phyloP scores from a whole-genome alignment of 1,140 invertebrate genomes.

The Musca vetustissima region DNA sequence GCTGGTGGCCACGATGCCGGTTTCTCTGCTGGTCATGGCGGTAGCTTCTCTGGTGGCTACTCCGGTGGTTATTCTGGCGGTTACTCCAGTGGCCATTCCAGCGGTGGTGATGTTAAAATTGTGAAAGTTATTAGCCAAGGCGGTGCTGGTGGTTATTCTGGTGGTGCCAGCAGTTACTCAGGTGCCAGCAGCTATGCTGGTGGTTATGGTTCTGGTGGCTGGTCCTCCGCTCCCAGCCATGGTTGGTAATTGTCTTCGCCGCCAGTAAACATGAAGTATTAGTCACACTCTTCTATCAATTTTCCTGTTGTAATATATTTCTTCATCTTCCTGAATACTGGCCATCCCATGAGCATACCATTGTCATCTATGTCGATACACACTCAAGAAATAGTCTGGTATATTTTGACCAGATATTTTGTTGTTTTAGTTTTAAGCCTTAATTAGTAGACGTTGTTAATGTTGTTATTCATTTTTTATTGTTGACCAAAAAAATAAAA shows the following conservation, averaged over 20 bases:
- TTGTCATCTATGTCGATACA: background rate
- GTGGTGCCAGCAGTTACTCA: constrained; percentile 26
- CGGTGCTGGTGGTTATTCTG: constrained; percentile 29
- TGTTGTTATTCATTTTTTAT: constrained; percentile 31
- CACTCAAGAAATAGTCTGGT: background rate
- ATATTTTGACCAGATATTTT: constrained; percentile 21
- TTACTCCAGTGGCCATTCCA: constrained; percentile 20
- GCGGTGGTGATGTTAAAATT: constrained; percentile 33
- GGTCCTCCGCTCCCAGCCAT: background rate
- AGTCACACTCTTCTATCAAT: background rate
- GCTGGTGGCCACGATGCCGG: constrained; percentile 23
- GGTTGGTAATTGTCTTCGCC: constrained; percentile 25
- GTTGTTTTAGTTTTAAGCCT: constrained; percentile 27
- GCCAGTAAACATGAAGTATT: constrained; percentile 5
- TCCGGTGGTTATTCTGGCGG: constrained; percentile 16
- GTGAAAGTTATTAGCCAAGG: constrained; percentile 39
- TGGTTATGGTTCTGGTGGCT: constrained; percentile 6
- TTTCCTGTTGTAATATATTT: constrained; percentile 17
- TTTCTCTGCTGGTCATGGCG: constrained; percentile 28
- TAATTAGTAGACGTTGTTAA: constrained; percentile 31
- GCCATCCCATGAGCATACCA: background rate
- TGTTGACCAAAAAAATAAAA: constrained; percentile 30
- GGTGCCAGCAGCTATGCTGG: constrained; percentile 21
- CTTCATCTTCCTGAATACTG: background rate
- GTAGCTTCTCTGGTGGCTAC: constrained; percentile 31